Evolutionary conservation across 92 coral and sea anemone species (phyloP).

Genomic region (Desmophyllum pertusum): DNA sequence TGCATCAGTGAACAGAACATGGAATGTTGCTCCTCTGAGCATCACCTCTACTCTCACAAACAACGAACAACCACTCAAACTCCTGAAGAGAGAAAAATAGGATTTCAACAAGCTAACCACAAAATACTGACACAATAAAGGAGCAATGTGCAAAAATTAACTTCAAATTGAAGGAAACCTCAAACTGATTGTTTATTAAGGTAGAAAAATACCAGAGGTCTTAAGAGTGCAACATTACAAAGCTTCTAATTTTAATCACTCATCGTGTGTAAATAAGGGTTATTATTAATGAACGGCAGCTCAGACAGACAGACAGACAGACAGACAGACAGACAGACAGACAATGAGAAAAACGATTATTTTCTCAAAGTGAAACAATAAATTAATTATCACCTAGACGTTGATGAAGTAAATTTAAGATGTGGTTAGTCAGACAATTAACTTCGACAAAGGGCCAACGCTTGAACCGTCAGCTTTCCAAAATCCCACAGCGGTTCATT

Average conservation of each 20-base stretch:
- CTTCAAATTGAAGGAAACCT: not conserved
- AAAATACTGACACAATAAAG: not conserved
- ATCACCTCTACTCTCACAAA: conserved; percentile 95
- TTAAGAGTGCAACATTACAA: not conserved
- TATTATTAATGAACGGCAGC: not conserved
- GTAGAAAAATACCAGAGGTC: too few species aligned
- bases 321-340: conserved; percentile 4
- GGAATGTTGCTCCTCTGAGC: conserved; percentile 93
- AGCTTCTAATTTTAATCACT: too few species aligned
- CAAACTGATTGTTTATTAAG: too few species aligned
- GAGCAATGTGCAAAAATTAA: not conserved
- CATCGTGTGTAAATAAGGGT: too few species aligned
- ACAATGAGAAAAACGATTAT: not conserved
- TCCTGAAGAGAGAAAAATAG: conserved; percentile 56
- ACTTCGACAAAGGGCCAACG: too few species aligned
- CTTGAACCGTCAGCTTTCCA: too few species aligned
- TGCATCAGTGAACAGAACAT: conserved; percentile 91
- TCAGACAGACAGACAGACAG: not conserved
- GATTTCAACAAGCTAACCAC: not conserved
- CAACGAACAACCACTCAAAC: conserved; percentile 83
- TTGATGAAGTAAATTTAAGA: too few species aligned
- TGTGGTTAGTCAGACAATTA: too few species aligned
- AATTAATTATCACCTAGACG: too few species aligned
- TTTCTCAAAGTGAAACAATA: too few species aligned
- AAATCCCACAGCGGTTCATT: too few species aligned